Evolutionary conservation across 2,888 invertebrate species (phyloP), one percentile per base, ranked within the genome.

Genomic region (Physocephala rufipes): DNA sequence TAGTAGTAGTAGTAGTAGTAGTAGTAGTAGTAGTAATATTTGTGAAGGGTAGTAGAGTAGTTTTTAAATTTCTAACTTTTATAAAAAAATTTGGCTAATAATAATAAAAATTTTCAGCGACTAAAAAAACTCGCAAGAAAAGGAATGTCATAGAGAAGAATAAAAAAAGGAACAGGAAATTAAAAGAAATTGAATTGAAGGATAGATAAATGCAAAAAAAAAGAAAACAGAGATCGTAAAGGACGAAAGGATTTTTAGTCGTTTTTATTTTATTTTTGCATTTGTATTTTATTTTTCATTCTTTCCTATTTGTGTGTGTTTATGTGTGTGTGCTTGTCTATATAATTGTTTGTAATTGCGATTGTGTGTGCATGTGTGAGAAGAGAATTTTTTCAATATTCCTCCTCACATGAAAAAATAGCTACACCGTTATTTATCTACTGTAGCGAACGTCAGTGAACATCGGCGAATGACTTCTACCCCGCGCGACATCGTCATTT

Each of bases 211-310:
- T 24, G 58, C 55, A 13, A 58, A 2, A 21, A 9, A 61, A 49
- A 21, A 61, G 63, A 68, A 71, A 49, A 71, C 66, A 71, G 75
- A 78, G 78, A 21, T 36, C 5, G 26, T 30, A 21, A 68, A 16
- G n/a, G 45, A 36, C 61, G 68, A 30, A 15, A 3, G 61, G n/a
- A n/a, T n/a, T n/a, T n/a, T n/a, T n/a, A 36, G 5, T 4, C 36
- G 36, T 36, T 36, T 4, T 9, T 4, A 36, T 36, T 36, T 36
- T 36, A n/a, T 36, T 36, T 36, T 36, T 36, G 36, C 5, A 7
- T 36, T 36, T 9, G 4, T 36, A 36, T 36, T 36, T 36, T 36
- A 36, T 36, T 4, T 36, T 36, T 36, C 36, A 9, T 36, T 7
- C n/a, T 36, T 36, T 9, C 36, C 61, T 30, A 16, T 9, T 45